Percentiles rank a stretch among this genome's conserved stretches.
These are phyloP conservation scores for Sorex araneus DNA, from an alignment of 2,113 vertebrate genomes.

Conservation along the genomic window DNA sequence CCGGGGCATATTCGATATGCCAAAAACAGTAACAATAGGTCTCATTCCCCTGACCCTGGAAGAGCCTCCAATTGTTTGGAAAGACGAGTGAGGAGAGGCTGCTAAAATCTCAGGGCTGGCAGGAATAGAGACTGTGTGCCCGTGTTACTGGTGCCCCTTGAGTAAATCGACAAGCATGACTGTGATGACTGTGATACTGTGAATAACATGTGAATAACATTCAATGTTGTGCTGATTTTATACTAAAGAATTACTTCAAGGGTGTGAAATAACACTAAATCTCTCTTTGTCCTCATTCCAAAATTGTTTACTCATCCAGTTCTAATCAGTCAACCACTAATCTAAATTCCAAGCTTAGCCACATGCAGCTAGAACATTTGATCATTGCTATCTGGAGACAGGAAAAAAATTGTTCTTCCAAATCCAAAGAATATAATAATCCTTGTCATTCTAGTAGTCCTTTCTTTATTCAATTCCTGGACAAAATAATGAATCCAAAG, in stretches of 20 bases:
- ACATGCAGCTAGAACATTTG: neutral
- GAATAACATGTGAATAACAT: too few relatives aligned
- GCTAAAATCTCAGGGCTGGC: too few relatives aligned
- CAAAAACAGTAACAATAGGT: too few relatives aligned
- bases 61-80: too few relatives aligned
- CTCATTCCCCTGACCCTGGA: too few relatives aligned
- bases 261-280: neutral
- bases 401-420: neutral
- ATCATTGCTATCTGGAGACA: neutral
- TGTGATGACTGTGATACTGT: too few relatives aligned
- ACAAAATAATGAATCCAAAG: slow-evolving; percentile 42
- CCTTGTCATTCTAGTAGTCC: neutral
- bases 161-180: too few relatives aligned
- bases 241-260: neutral
- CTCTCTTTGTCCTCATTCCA: neutral
- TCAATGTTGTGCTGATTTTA: neutral
- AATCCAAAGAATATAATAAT: neutral
- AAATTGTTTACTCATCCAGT: neutral
- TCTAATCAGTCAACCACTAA: neutral
- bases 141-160: too few relatives aligned
- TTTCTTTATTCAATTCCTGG: neutral
- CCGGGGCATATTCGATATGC: too few relatives aligned
- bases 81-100: too few relatives aligned
- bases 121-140: too few relatives aligned
- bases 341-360: neutral